Evolutionary conservation across 2,888 invertebrate genomes (phyloP).

Genomic region (Acanthosepion lycidas): DNA sequence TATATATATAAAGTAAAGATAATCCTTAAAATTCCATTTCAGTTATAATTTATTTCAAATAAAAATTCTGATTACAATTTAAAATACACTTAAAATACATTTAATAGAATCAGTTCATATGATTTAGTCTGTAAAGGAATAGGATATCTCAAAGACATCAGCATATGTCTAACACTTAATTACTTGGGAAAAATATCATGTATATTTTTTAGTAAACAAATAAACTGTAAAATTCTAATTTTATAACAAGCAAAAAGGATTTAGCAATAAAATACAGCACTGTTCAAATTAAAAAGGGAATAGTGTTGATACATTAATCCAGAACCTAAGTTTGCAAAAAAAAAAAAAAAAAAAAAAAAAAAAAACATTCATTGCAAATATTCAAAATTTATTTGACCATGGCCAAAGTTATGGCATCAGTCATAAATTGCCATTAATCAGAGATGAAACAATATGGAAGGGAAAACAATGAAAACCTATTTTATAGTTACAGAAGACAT

Average conservation of each 20-base stretch:
- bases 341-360: no score
- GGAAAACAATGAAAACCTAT: neutral
- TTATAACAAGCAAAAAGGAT: no score
- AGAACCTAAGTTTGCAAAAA: neutral
- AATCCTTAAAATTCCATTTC: no score
- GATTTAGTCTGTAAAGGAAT: neutral
- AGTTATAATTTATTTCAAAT: no score
- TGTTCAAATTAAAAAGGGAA: neutral
- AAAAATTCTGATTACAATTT: neutral
- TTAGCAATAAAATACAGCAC: no score
- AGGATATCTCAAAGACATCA: neutral
- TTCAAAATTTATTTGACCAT: neutral
- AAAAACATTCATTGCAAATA: neutral
- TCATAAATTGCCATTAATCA: neutral
- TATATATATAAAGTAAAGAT: no score
- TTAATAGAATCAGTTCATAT: neutral
- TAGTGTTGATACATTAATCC: neutral
- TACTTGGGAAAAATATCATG: no score
- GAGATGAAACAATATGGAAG: neutral
- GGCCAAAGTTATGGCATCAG: neutral
- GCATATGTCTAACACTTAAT: neutral
- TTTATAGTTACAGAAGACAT: neutral
- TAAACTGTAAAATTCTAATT: no score
- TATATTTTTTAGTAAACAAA: no score
- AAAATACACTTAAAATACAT: neutral